These are phyloP conservation scores for Vicugna pacos DNA, from an alignment of 2,113 vertebrate genomes.

Conservation along the genomic window DNA sequence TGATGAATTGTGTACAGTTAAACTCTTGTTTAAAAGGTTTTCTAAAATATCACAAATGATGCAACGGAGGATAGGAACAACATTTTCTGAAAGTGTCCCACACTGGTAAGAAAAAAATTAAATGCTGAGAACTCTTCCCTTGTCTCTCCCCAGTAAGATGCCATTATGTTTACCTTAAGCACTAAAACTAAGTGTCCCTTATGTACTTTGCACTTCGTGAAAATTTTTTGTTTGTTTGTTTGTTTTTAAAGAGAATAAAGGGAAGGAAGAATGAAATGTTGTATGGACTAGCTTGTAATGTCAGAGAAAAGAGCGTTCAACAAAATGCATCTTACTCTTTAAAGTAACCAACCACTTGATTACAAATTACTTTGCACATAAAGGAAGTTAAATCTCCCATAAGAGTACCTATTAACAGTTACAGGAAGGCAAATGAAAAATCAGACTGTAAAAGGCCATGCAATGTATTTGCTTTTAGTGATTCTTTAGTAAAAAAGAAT, in stretches of 20 bases:
- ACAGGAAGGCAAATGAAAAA: background rate
- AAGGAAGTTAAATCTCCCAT: background rate
- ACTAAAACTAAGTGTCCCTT: background rate
- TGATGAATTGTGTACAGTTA: background rate
- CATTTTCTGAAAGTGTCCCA: background rate
- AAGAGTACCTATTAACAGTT: background rate
- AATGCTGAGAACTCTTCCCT: background rate
- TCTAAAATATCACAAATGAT: constrained; percentile 28
- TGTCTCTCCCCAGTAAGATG: background rate
- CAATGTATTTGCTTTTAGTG: background rate
- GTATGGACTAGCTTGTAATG: background rate
- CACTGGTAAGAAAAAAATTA: background rate
- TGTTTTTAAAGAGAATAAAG: background rate
- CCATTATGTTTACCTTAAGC: background rate
- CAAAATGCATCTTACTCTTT: background rate
- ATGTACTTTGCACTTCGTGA: background rate
- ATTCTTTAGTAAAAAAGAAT: background rate
- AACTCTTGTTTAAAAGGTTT: constrained; percentile 34
- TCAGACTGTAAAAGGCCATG: background rate
- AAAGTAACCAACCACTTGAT: background rate
- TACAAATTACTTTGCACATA: background rate
- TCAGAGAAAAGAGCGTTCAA: background rate
- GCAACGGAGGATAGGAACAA: background rate
- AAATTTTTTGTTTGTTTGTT: background rate
- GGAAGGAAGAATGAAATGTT: background rate